Conservation (phyloP, 2,888 invertebrate species). For the Gymnocheta viridis region DNA sequence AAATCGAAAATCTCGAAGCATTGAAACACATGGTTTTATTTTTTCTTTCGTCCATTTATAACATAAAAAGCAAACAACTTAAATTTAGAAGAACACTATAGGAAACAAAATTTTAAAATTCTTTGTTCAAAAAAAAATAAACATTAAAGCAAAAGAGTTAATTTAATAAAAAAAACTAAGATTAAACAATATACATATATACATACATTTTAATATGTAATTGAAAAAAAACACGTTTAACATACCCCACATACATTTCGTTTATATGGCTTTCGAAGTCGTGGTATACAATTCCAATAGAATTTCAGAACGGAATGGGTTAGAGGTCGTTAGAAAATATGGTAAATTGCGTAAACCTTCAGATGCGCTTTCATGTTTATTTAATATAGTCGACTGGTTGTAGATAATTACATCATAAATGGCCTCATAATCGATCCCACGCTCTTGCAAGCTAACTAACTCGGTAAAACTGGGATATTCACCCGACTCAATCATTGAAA, state of each 20-base stretch:
- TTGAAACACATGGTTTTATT: not conserved
- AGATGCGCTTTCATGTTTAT: constrained; percentile 68
- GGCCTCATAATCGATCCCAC: constrained; percentile 75
- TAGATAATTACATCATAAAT: constrained; percentile 68
- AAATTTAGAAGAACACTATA: not conserved
- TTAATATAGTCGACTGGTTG: constrained; percentile 65
- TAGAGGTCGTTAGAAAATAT: constrained; percentile 72
- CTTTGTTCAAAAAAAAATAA: not conserved
- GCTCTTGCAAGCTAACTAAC: constrained; percentile 70
- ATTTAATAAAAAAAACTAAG: not conserved
- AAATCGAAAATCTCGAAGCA: not conserved
- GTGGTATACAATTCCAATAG: constrained; percentile 68
- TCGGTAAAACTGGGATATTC: constrained; percentile 76
- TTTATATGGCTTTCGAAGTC: constrained; percentile 19
- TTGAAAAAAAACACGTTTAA: not conserved
- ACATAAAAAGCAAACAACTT: not conserved
- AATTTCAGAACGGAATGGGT: constrained; percentile 74
- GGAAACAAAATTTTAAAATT: constrained; percentile 8
- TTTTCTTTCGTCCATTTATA: constrained; percentile 5
- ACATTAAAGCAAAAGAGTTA: not conserved
- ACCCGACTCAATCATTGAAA: constrained; percentile 76
- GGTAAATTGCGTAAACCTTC: constrained; percentile 69
- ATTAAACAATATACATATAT: not conserved
- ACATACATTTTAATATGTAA: not conserved
- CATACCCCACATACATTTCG: not conserved